These are phyloP conservation scores for Leucophenga montana DNA, from an alignment of 2,888 invertebrate species.

Conservation along the genomic window DNA sequence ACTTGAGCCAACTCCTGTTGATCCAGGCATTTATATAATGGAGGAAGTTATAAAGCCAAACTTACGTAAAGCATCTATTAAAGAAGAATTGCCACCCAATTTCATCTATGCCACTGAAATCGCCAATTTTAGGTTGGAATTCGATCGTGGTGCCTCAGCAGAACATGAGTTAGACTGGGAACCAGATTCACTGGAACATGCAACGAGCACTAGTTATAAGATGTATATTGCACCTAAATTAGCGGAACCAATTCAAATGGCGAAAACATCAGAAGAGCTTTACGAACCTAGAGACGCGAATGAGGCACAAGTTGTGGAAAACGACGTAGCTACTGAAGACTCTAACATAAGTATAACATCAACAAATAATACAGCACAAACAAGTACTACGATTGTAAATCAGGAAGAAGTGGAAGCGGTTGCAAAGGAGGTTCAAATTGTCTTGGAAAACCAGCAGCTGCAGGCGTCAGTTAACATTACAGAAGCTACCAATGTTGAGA, in stretches of 20 bases:
- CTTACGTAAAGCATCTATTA: constrained; percentile 57
- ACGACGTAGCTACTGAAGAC: neutral
- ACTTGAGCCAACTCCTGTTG: constrained; percentile 40
- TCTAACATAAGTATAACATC: too few species aligned
- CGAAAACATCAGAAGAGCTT: neutral
- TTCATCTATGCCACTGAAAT: constrained; percentile 62
- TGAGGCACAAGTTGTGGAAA: neutral
- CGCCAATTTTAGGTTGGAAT: constrained; percentile 60
- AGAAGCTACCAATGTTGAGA: neutral
- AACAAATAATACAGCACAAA: constrained; percentile 5
- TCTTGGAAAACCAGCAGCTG: neutral
- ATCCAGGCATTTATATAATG: constrained; percentile 63
- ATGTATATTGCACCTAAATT: constrained; percentile 52
- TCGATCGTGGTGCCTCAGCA: constrained; percentile 51
- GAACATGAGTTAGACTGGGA: constrained; percentile 55
- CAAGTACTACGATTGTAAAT: too few species aligned
- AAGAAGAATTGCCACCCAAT: constrained; percentile 57
- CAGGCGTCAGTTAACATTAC: too few species aligned
- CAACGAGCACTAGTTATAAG: constrained; percentile 53
- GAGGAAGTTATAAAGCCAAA: constrained; percentile 70
- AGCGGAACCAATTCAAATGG: neutral
- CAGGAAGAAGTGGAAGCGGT: too few species aligned
- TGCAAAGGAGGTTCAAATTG: constrained; percentile 8
- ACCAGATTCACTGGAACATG: constrained; percentile 49
- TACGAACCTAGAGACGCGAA: neutral